These are phyloP conservation scores for Miniopterus natalensis DNA, from an alignment of 2,113 vertebrate species.

Conservation along the genomic window DNA sequence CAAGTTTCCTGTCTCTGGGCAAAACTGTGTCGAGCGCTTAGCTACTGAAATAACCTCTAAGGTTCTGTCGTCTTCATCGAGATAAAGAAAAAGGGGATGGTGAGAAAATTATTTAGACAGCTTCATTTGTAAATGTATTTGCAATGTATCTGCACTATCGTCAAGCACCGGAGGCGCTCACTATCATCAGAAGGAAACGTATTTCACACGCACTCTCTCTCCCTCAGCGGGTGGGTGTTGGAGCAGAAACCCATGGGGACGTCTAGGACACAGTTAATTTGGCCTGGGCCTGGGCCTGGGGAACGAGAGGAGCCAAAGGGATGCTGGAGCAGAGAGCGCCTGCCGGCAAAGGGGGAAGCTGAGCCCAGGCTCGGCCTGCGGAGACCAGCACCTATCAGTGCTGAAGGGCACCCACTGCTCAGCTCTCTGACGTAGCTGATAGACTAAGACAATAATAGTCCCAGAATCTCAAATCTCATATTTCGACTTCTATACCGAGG, in stretches of 20 bases:
- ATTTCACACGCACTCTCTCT: neutral
- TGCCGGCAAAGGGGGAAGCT: rapidly evolving
- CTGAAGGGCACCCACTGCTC: rapidly evolving
- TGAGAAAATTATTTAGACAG: neutral
- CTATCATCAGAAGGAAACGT: neutral
- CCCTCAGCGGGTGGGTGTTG: neutral
- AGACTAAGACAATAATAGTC: neutral
- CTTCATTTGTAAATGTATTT: neutral
- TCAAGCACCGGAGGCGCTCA: neutral
- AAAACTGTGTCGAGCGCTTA: neutral
- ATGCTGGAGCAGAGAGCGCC: rapidly evolving
- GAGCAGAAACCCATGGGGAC: neutral
- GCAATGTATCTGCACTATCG: too few species aligned
- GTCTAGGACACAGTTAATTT: neutral
- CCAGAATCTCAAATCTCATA: neutral
- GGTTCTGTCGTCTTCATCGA: neutral
- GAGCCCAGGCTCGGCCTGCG: rapidly evolving
- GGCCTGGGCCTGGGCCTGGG: neutral
- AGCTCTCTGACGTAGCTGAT: neutral
- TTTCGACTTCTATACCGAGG: neutral
- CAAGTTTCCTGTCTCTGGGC: constrained; percentile 42
- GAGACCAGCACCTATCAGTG: neutral
- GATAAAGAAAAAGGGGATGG: neutral
- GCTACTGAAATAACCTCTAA: neutral
- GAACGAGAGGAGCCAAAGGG: neutral